phyloP scores from a whole-genome alignment of 1,140 invertebrate species.

The Lineus longissimus region DNA sequence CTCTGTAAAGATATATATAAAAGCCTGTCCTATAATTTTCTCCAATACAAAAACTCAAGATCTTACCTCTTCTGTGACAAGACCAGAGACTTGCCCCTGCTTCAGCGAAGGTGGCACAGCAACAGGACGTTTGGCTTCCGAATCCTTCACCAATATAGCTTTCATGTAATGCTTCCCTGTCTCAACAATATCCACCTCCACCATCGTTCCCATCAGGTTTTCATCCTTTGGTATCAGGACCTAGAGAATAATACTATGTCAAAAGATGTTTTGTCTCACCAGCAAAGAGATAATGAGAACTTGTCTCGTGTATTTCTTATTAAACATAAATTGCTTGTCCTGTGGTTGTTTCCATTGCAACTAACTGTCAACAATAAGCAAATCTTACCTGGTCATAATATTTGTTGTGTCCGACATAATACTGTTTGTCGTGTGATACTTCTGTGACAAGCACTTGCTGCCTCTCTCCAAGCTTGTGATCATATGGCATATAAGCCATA shows the following conservation, averaged over 20 bases:
- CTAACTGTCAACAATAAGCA: no score
- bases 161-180: constrained; percentile 84
- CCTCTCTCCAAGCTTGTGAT: constrained; percentile 66
- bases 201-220: constrained; percentile 75
- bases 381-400: constrained; percentile 87
- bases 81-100: constrained; percentile 44
- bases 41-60: no score
- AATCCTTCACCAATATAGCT: constrained; percentile 57
- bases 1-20: no score
- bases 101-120: constrained; percentile 40
- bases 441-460: constrained; percentile 89
- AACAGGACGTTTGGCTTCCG: constrained; percentile 23
- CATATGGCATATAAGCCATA: constrained; percentile 83
- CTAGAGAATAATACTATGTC: constrained; percentile 32
- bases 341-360: no score
- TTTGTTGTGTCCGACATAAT: constrained; percentile 93
- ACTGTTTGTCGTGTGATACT: constrained; percentile 81
- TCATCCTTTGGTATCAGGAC: constrained; percentile 75
- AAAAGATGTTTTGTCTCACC: neutral
- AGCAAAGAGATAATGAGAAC: no score
- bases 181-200: constrained; percentile 72
- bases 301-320: no score
- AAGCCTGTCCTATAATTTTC: no score
- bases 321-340: neutral
- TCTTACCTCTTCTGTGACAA: constrained; percentile 5